Conservation (phyloP, 2,113 vertebrate species). For the Crypturellus undulatus region DNA sequence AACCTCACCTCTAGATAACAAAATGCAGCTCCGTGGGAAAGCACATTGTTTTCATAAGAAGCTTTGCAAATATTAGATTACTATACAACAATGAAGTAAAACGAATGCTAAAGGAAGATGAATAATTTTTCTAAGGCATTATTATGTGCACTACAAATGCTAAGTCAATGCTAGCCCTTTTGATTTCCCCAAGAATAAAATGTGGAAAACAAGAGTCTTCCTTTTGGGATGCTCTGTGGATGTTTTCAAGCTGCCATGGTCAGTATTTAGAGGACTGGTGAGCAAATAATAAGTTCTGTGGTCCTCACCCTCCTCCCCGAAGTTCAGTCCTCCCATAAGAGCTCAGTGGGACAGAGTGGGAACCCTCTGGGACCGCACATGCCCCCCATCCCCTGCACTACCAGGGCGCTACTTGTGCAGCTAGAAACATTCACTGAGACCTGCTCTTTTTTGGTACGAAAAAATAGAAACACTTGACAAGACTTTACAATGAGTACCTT, state of each 20-base stretch:
- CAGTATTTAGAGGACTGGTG: neutral
- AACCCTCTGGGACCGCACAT: neutral
- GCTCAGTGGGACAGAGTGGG: neutral
- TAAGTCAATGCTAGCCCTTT: neutral
- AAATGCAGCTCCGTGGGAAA: neutral
- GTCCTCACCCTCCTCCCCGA: neutral
- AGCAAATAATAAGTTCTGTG: rapidly evolving
- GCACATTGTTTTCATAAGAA: neutral
- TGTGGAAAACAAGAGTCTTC: neutral
- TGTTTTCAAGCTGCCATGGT: neutral
- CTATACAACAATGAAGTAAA: neutral
- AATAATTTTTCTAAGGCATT: neutral
- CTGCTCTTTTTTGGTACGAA: neutral
- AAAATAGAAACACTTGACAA: neutral
- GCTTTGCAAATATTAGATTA: neutral
- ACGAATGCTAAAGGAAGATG: neutral
- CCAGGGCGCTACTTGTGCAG: neutral
- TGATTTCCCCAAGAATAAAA: neutral
- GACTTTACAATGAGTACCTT: neutral
- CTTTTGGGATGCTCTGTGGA: neutral
- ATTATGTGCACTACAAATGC: neutral
- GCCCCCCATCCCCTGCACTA: neutral
- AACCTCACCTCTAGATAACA: rapidly evolving
- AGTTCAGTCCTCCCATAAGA: neutral
- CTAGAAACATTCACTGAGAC: neutral